A percentile compares a stretch with the other conserved stretches of the same genome.
These are phyloP conservation scores for Nesoenas mayeri DNA, from an alignment of 2,113 vertebrate genomes.

Conservation along the genomic window DNA sequence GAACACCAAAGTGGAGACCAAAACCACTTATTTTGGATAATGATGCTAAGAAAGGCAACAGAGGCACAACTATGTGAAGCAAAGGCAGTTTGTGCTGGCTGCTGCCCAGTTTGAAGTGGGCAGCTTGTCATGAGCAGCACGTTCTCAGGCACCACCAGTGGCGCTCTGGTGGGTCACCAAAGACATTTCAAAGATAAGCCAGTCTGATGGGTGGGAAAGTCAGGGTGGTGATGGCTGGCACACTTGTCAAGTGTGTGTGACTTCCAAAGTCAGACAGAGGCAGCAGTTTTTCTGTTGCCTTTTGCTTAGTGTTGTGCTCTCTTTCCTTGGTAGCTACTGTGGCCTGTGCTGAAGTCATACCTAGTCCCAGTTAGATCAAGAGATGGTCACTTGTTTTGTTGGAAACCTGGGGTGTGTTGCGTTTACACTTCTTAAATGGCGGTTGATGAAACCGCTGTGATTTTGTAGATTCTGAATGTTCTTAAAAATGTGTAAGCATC, in stretches of 20 bases:
- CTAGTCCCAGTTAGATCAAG: background rate
- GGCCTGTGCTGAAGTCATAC: background rate
- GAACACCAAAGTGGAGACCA: background rate
- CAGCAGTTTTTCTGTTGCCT: background rate
- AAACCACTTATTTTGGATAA: no score
- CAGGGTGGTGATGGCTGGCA: fast-evolving
- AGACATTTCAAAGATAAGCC: fast-evolving
- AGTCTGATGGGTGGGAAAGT: background rate
- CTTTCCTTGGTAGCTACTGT: background rate
- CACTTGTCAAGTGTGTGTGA: fast-evolving
- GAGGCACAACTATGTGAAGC: background rate
- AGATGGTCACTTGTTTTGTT: background rate
- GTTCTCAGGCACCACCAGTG: fast-evolving
- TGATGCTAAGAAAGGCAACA: background rate
- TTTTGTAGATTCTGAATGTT: background rate
- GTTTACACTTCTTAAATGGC: background rate
- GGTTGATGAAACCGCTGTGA: background rate
- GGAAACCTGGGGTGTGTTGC: background rate
- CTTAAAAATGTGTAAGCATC: background rate
- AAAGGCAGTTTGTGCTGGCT: background rate
- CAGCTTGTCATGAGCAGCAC: fast-evolving
- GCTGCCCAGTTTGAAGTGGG: background rate
- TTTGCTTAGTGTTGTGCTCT: background rate
- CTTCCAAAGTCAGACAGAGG: background rate
- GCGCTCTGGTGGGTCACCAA: background rate